Percentiles rank a stretch among this genome's conserved stretches.
Conservation (phyloP, 2,113 vertebrate species). For the Pachypanchax playfairii region DNA sequence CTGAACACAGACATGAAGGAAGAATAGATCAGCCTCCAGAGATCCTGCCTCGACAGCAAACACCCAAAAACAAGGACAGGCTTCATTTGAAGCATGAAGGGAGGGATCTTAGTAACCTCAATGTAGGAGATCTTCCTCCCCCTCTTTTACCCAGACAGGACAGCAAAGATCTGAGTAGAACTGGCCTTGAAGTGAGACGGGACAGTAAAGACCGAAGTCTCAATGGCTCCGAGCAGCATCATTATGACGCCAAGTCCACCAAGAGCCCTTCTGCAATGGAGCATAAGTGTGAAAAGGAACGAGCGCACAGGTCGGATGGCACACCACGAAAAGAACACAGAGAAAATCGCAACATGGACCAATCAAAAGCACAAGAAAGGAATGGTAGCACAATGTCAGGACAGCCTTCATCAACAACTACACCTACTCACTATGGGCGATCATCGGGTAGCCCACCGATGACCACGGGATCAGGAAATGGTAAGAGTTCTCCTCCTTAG, state of each 20-base stretch:
- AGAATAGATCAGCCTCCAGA: slow-evolving; percentile 74
- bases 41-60: slow-evolving; percentile 67
- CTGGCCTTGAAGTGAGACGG: slow-evolving; percentile 69
- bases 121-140: slow-evolving; percentile 63
- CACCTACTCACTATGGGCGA: slow-evolving; percentile 86
- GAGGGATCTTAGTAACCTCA: slow-evolving; percentile 62
- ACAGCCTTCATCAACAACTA: slow-evolving; percentile 79
- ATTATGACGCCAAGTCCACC: slow-evolving; percentile 57
- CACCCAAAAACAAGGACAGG: slow-evolving; percentile 53
- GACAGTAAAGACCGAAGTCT: slow-evolving; percentile 76
- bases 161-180: slow-evolving; percentile 70
- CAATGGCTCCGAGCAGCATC: slow-evolving; percentile 67
- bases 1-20: slow-evolving; percentile 70
- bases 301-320: slow-evolving; percentile 85
- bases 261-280: slow-evolving; percentile 61
- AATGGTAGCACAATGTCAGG: slow-evolving; percentile 84
- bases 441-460: slow-evolving; percentile 90
- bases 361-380: slow-evolving; percentile 93
- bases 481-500: slow-evolving; percentile 65
- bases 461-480: slow-evolving; percentile 84
- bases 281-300: slow-evolving; percentile 66
- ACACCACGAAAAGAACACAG: slow-evolving; percentile 89
- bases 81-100: slow-evolving; percentile 62
- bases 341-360: slow-evolving; percentile 82
- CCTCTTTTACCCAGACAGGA: slow-evolving; percentile 68